Evolutionary conservation across 2,888 invertebrate genomes (phyloP).

Genomic region (Drosophila mulleri): DNA sequence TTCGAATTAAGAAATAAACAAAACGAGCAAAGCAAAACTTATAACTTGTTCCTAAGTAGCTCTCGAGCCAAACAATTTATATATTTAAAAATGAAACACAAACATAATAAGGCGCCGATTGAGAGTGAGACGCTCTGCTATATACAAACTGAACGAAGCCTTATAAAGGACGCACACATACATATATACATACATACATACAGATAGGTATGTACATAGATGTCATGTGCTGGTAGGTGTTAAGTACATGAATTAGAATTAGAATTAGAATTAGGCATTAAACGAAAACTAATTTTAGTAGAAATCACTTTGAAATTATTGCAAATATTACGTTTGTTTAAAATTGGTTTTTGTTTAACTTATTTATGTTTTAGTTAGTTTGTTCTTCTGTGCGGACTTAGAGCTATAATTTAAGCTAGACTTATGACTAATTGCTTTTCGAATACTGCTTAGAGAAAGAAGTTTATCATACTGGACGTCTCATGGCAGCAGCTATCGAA

Average conservation of each 20-base stretch:
- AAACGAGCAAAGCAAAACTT: constrained; percentile 68
- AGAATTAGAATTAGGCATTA: constrained; percentile 42
- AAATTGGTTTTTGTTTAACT: constrained; percentile 35
- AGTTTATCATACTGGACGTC: constrained; percentile 85
- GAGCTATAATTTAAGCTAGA: constrained; percentile 73
- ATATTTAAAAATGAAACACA: constrained; percentile 66
- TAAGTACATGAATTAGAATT: constrained; percentile 63
- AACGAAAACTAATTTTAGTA: constrained; percentile 70
- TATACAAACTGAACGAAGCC: constrained; percentile 79
- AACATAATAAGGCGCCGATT: constrained; percentile 67
- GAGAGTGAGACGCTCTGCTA: constrained; percentile 55
- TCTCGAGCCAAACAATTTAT: constrained; percentile 43
- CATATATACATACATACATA: not conserved
- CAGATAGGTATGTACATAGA: not conserved
- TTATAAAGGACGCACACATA: constrained; percentile 41
- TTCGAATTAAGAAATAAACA: constrained; percentile 64
- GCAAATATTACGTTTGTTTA: constrained; percentile 63
- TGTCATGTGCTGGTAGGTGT: constrained; percentile 37
- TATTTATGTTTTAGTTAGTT: constrained; percentile 37
- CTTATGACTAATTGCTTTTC: constrained; percentile 85
- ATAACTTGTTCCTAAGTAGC: constrained; percentile 17
- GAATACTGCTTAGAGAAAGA: constrained; percentile 86
- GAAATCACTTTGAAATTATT: constrained; percentile 81
- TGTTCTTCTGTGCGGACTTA: constrained; percentile 63
- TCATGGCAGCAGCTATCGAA: constrained; percentile 30